Evolutionary conservation across 2,888 invertebrate genomes (phyloP).

Genomic region (Lasioglossum villosulum): DNA sequence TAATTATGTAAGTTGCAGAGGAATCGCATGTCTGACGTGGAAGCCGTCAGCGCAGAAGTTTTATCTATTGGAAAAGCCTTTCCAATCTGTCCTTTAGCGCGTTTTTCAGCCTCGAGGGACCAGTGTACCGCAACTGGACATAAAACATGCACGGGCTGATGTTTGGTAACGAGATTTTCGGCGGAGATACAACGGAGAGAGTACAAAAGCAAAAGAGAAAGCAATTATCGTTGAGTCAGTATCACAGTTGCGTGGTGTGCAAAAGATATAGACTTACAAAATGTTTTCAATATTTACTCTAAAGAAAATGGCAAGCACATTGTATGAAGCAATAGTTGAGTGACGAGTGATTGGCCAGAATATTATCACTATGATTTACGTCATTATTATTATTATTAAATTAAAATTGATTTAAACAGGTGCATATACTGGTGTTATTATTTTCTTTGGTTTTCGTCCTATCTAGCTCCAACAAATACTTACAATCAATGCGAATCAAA

Average conservation of each 20-base stretch:
- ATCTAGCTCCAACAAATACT: too few species aligned
- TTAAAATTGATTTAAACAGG: too few species aligned
- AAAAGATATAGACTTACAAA: not conserved
- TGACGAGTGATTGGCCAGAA: not conserved
- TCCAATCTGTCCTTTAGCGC: conserved; percentile 26
- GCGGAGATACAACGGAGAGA: conserved; percentile 42
- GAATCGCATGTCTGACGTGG: not conserved
- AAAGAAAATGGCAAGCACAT: not conserved
- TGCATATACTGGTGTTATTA: too few species aligned
- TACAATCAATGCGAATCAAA: too few species aligned
- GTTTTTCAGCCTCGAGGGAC: conserved; percentile 45
- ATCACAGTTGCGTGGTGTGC: not conserved
- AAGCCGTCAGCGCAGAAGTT: not conserved
- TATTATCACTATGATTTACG: not conserved
- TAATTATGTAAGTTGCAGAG: not conserved
- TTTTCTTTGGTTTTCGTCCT: too few species aligned
- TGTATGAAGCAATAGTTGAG: not conserved
- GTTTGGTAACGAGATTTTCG: conserved; percentile 80
- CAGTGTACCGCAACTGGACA: conserved; percentile 58
- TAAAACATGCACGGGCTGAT: conserved; percentile 78
- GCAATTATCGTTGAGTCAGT: conserved; percentile 49
- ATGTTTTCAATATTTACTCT: not conserved
- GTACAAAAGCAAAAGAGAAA: conserved; percentile 45
- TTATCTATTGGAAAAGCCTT: conserved; percentile 39
- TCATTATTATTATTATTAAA: not conserved